Conservation (phyloP, 2,797 vertebrate species). For the Enteromius treurensis region DNA sequence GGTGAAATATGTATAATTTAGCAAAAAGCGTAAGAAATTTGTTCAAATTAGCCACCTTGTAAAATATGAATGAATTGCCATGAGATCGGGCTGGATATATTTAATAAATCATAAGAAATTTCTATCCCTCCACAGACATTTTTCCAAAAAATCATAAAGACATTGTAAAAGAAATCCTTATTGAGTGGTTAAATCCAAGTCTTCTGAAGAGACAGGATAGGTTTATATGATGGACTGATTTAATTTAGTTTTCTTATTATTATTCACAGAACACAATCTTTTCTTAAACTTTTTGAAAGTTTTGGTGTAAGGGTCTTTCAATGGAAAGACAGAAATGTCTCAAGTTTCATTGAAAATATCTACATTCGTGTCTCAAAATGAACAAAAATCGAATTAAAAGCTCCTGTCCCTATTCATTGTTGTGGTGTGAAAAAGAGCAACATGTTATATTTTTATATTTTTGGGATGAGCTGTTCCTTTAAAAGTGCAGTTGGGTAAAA, state of each 20-base stretch:
- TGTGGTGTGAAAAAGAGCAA: neutral
- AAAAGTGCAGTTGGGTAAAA: neutral
- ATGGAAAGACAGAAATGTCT: neutral
- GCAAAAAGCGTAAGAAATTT: too few species aligned
- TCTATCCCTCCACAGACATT: neutral
- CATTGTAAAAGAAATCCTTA: neutral
- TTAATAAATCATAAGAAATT: neutral
- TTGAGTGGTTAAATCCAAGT: neutral
- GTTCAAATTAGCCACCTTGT: too few species aligned
- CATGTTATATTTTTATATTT: neutral
- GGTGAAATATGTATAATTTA: too few species aligned
- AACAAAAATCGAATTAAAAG: neutral
- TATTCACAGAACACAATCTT: neutral
- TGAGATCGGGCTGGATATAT: neutral
- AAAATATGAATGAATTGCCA: too few species aligned
- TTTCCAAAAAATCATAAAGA: neutral
- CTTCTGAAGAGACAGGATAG: neutral
- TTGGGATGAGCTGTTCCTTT: neutral
- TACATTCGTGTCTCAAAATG: neutral
- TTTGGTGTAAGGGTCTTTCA: neutral
- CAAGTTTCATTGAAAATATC: neutral
- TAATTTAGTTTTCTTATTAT: neutral
- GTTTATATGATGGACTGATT: constrained; percentile 5
- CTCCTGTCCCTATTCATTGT: neutral
- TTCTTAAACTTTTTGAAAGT: neutral